phyloP scores from a whole-genome alignment of 2,888 invertebrate species.

The Pyrrhopygopsis socrates region DNA sequence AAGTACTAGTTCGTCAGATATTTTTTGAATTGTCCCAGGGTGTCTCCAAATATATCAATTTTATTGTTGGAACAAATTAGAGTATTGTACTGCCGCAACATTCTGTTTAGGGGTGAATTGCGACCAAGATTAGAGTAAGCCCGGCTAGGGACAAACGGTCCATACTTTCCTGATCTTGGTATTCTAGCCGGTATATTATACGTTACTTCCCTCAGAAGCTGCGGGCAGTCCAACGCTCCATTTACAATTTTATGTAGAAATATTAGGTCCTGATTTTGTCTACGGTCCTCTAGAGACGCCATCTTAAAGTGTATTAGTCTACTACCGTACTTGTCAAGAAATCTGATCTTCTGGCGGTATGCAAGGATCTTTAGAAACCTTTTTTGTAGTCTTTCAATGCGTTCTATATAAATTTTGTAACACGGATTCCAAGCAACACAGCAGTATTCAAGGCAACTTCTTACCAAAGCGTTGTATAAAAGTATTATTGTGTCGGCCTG shows the following conservation, averaged over 20 bases:
- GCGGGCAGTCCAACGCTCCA: background rate
- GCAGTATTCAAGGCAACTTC: background rate
- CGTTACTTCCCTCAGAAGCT: background rate
- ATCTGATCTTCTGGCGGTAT: background rate
- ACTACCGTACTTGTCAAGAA: background rate
- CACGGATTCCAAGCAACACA: background rate
- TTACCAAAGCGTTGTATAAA: background rate
- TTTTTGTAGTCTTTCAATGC: background rate
- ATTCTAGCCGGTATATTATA: slow-evolving; percentile 7
- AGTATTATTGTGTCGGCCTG: background rate
- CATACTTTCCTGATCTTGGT: background rate
- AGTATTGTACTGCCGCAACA: background rate
- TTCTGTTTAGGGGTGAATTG: background rate
- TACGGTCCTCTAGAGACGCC: background rate
- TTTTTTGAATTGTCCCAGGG: too few species aligned
- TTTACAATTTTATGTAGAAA: slow-evolving; percentile 13
- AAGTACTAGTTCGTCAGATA: too few species aligned
- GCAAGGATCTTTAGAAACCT: background rate
- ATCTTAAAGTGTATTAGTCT: background rate
- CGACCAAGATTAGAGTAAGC: too few species aligned
- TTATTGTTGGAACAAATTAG: background rate
- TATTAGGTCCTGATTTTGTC: background rate
- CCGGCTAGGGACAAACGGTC: background rate
- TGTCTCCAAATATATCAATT: background rate
- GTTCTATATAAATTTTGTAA: background rate